These are phyloP conservation scores for Drepanosiphum platanoidis DNA, from an alignment of 2,888 invertebrate species.

Conservation along the genomic window DNA sequence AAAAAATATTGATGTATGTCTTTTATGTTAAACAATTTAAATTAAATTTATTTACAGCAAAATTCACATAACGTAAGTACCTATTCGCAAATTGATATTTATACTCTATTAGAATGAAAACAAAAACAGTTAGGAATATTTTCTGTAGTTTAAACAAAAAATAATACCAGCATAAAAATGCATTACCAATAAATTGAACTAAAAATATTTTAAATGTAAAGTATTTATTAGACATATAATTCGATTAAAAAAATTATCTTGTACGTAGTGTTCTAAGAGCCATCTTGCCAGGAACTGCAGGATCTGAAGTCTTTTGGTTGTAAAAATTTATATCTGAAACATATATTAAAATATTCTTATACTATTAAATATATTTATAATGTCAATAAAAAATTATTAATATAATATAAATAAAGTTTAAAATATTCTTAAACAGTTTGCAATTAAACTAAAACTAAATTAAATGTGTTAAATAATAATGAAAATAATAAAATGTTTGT, in stretches of 20 bases:
- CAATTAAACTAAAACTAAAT: neutral
- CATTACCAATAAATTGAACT: neutral
- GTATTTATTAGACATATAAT: neutral
- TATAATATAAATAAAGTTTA: neutral
- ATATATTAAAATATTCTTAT: too few species aligned
- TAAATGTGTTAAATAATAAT: neutral
- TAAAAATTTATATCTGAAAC: constrained; percentile 30
- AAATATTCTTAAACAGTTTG: neutral
- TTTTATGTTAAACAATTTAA: too few species aligned
- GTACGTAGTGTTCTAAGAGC: constrained; percentile 23
- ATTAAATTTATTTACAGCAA: neutral
- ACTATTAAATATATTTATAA: too few species aligned
- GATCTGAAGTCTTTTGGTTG: constrained; percentile 2
- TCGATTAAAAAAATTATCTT: neutral
- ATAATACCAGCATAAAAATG: neutral
- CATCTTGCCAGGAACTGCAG: constrained; percentile 7
- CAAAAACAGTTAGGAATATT: neutral
- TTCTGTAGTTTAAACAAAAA: neutral
- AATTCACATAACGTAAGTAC: neutral
- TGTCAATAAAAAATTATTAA: too few species aligned
- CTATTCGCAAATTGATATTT: too few species aligned
- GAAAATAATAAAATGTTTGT: neutral
- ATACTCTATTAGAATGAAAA: neutral
- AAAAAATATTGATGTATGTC: too few species aligned
- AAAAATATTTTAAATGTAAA: neutral